These are phyloP conservation scores for Malthinus seriepunctatus DNA, from an alignment of 2,888 invertebrate species.

Conservation along the genomic window DNA sequence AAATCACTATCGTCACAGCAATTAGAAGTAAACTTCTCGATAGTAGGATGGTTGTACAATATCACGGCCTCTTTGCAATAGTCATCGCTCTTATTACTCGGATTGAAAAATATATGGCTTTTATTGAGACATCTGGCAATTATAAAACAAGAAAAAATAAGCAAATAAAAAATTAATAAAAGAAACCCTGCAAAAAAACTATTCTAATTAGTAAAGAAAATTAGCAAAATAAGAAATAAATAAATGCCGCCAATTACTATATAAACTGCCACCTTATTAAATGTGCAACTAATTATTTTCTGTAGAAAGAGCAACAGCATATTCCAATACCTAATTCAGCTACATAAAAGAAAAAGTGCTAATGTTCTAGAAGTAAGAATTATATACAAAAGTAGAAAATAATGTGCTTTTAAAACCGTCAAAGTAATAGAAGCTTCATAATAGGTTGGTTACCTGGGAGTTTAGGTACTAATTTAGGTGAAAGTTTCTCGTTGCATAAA, in stretches of 20 bases:
- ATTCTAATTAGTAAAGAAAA: constrained; percentile 21
- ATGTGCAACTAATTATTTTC: neutral
- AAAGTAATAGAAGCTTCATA: constrained; percentile 5
- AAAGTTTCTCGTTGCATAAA: constrained; percentile 76
- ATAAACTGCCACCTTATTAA: constrained; percentile 26
- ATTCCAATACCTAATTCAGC: constrained; percentile 3
- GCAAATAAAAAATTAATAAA: constrained; percentile 19
- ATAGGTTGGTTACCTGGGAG: constrained; percentile 65
- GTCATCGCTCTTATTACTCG: constrained; percentile 39
- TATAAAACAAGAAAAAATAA: constrained; percentile 13
- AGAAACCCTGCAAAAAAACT: constrained; percentile 11
- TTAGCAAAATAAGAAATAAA: constrained; percentile 15
- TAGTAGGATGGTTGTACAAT: constrained; percentile 35
- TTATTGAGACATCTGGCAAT: constrained; percentile 44
- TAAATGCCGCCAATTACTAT: constrained; percentile 21
- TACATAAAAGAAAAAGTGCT: constrained; percentile 25
- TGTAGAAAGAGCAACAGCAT: constrained; percentile 12
- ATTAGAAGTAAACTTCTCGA: constrained; percentile 47
- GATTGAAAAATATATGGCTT: constrained; percentile 36
- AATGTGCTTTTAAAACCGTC: constrained; percentile 6
- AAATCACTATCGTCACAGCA: constrained; percentile 72
- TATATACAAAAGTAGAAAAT: constrained; percentile 33
- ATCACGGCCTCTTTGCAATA: constrained; percentile 43
- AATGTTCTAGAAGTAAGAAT: constrained; percentile 15
- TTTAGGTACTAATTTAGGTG: constrained; percentile 68